These are phyloP conservation scores for Lasioglossum oenotherae DNA, from an alignment of 2,888 invertebrate species.

Conservation along the genomic window DNA sequence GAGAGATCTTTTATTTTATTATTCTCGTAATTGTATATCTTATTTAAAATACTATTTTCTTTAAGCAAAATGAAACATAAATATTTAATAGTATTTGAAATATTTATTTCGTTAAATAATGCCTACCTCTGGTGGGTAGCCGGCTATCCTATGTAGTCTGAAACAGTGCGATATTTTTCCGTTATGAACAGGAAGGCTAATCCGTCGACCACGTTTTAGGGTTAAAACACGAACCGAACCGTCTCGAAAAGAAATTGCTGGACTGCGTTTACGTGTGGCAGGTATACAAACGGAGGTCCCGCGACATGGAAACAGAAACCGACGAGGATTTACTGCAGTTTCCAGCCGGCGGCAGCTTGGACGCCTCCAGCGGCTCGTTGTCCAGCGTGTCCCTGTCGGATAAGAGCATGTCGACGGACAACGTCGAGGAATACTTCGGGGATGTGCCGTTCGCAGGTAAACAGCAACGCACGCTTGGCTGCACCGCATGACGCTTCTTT, in stretches of 20 bases:
- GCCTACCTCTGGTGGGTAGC: no score
- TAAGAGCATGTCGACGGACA: slow-evolving; percentile 92
- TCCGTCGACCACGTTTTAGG: no score
- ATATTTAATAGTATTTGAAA: no score
- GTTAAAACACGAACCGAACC: slow-evolving; percentile 1
- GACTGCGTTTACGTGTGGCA: slow-evolving; percentile 79
- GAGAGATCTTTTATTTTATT: no score
- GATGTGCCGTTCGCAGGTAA: slow-evolving; percentile 95
- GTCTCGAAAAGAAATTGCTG: slow-evolving; percentile 21
- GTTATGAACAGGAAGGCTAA: no score
- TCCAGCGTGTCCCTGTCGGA: slow-evolving; percentile 90
- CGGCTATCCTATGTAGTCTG: no score
- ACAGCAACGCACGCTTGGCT: slow-evolving; percentile 84
- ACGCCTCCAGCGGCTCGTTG: slow-evolving; percentile 90
- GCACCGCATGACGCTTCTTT: slow-evolving; percentile 84
- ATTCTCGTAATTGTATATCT: no score
- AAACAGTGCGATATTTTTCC: no score
- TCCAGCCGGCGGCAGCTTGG: slow-evolving; percentile 84
- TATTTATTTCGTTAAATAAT: no score
- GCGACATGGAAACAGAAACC: slow-evolving; percentile 94
- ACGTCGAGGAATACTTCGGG: slow-evolving; percentile 93
- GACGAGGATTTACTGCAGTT: slow-evolving; percentile 86
- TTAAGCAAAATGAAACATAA: no score
- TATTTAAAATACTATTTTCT: no score
- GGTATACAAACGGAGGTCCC: slow-evolving; percentile 94